These are phyloP conservation scores for Dasysyrphus tricinctus DNA, from an alignment of 2,888 invertebrate species.

Conservation along the genomic window DNA sequence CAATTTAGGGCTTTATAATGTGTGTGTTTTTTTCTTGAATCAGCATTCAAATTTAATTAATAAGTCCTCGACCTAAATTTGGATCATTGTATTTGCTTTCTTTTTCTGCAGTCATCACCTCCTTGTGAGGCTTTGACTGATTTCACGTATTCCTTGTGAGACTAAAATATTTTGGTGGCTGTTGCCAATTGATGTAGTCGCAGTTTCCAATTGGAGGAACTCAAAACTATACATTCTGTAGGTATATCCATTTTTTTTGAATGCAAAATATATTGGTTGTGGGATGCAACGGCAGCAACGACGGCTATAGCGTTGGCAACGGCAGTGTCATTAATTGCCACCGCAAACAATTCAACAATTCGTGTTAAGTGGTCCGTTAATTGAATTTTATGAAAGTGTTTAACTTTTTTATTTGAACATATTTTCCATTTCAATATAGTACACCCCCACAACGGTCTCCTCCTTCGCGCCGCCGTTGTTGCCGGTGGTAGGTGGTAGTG, in stretches of 20 bases:
- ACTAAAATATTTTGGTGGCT: neutral
- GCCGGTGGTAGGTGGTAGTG: neutral
- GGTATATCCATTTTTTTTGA: conserved; percentile 16
- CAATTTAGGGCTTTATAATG: neutral
- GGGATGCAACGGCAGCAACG: conserved; percentile 14
- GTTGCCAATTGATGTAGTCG: conserved; percentile 15
- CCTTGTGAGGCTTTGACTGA: conserved; percentile 25
- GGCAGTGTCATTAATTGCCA: conserved; percentile 57
- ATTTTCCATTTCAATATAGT: conserved; percentile 27
- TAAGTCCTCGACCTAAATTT: conserved; percentile 68
- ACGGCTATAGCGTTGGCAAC: neutral
- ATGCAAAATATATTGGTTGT: conserved; percentile 41
- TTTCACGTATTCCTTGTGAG: conserved; percentile 40
- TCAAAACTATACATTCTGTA: neutral
- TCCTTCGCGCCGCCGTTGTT: neutral
- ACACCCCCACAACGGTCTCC: conserved; percentile 25
- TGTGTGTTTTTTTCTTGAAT: neutral
- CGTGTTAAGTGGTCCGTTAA: conserved; percentile 68
- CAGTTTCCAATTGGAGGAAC: conserved; percentile 10
- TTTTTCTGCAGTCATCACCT: conserved; percentile 50
- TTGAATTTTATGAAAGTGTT: conserved; percentile 66
- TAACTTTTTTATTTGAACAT: conserved; percentile 26
- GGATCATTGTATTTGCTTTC: conserved; percentile 52
- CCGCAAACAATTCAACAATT: conserved; percentile 67
- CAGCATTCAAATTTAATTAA: conserved; percentile 51